Base-by-base conservation (phyloP, 92 coral and sea anemone genomes). In the Porites cylindrica region DNA sequence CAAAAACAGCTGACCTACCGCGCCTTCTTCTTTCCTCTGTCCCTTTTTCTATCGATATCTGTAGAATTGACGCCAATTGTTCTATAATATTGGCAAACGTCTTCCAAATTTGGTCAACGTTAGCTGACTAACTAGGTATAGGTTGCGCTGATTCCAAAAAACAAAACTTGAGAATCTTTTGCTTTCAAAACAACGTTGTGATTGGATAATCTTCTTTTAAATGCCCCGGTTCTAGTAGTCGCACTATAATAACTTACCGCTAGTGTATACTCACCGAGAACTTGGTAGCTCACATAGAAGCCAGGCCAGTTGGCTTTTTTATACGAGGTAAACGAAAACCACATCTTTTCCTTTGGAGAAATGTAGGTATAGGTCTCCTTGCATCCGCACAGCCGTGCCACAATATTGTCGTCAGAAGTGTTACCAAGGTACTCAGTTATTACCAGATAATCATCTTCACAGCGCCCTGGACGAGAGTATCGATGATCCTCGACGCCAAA, bases 241-340 rank as follows among this genome's bases (percentile, higher is more conserved):
- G 47, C 47, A 38, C 6, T 38, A 11, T 26, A 67, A 5, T 8
- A 11, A 67, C 32, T 19, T n/a, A 12, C 11, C 3, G 47, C 10
- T 16, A 7, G 52, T 54, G 8, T 8, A 14, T 11, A 92, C 95
- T 84, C 63, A 92, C 95, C 66, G 0, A 92, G 59, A 17, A 79
- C 52, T n/a, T 74, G 77, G 56, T 85, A 92, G 10, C 90, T 83
- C 3, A 84, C 68, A 61, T 78, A 81, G 79, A 92, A 92, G 9
- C 95, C 95, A 24, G 95, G 85, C 86, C 89, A 81, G 59, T 88
- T 82, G 53, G 70, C 52, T 54, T 61, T 75, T 18, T 60, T 91
- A 13, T 85, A 75, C 1, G 86, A 67, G 52, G 19, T 1, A 17
- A 92, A 77, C 63, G 18, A 54, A 10, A 92, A 1, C 86, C 85